A percentile compares a stretch with the other conserved stretches of the same genome.
phyloP scores from a whole-genome alignment of 1,140 invertebrate species.

The Muscidifurax raptorellus region DNA sequence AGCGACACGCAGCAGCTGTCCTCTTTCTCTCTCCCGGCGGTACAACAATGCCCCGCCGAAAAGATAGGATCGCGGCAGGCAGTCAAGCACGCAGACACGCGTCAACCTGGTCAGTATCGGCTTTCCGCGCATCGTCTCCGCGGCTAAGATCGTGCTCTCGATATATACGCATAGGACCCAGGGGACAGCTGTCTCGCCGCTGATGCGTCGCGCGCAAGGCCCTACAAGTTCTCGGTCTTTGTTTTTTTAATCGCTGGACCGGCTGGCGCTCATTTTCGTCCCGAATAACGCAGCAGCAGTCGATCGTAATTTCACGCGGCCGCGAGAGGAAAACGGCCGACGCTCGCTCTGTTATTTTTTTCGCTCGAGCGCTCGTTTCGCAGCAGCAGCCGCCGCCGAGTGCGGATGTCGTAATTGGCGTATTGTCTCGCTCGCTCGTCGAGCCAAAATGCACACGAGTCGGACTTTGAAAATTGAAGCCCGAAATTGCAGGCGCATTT shows the following conservation, averaged over 20 bases:
- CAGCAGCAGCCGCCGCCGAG: not conserved
- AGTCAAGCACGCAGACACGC: not conserved
- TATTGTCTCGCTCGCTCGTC: constrained; percentile 13
- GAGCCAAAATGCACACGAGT: not conserved
- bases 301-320: constrained; percentile 31
- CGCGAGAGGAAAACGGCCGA: not conserved
- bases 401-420: constrained; percentile 24
- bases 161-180: not conserved
- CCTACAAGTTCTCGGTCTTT: not conserved
- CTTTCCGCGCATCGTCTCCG: constrained; percentile 5
- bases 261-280: not conserved
- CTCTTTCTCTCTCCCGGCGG: constrained; percentile 24
- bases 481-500: constrained; percentile 25
- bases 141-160: constrained; percentile 12
- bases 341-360: not conserved
- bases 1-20: constrained; percentile 25
- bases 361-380: not conserved
- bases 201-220: not conserved
- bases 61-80: not conserved
- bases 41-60: not conserved
- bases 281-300: not conserved
- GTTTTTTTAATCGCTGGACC: not conserved
- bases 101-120: constrained; percentile 4
- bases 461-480: constrained; percentile 30
- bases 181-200: constrained; percentile 29